Conservation (phyloP, 2,888 invertebrate genomes). For the Melinopterus prodromus region DNA sequence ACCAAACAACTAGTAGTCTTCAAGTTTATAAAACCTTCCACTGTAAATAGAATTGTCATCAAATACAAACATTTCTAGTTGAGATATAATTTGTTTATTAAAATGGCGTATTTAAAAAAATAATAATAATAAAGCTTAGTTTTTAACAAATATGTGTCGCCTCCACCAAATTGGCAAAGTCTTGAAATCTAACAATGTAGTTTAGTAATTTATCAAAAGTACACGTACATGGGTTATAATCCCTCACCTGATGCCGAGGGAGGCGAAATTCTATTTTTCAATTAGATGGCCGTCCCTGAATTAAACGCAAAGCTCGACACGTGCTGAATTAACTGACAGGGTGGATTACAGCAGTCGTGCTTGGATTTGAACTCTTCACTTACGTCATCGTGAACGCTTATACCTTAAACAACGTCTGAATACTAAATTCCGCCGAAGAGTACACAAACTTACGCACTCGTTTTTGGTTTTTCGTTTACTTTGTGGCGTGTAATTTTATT, state of each 20-base stretch:
- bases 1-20: no score
- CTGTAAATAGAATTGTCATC: no score
- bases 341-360: not conserved
- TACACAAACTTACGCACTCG: not conserved
- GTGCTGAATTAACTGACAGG: not conserved
- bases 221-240: not conserved
- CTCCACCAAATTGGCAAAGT: no score
- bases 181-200: not conserved
- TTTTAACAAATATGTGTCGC: no score
- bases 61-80: no score
- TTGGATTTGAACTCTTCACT: not conserved
- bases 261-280: not conserved
- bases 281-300: not conserved
- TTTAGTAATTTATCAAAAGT: not conserved
- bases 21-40: no score
- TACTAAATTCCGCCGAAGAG: not conserved
- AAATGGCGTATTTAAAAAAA: no score
- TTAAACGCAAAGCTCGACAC: not conserved
- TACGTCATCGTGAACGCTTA: not conserved
- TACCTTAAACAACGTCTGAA: not conserved
- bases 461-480: not conserved
- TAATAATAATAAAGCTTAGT: no score
- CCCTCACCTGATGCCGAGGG: not conserved
- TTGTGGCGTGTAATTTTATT: not conserved
- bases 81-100: no score